These are phyloP conservation scores for Oscheius onirici DNA, from an alignment of 2,888 invertebrate species.

Conservation along the genomic window DNA sequence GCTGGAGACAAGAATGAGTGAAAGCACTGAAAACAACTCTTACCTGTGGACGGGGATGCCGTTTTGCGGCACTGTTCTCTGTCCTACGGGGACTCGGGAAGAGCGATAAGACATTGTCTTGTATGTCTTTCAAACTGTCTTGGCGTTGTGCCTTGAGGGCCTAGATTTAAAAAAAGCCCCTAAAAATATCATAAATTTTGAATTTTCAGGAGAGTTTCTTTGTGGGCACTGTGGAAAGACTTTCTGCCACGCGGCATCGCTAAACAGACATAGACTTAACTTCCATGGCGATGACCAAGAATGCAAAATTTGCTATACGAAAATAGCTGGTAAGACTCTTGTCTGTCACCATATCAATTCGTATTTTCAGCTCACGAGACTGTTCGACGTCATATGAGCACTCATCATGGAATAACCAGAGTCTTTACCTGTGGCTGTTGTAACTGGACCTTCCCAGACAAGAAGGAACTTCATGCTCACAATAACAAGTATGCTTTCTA, in stretches of 20 bases:
- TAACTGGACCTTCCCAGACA: constrained; percentile 63
- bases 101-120: too few relatives aligned
- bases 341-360: neutral
- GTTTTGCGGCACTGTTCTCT: too few relatives aligned
- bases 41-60: too few relatives aligned
- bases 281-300: constrained; percentile 59
- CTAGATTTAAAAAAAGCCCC: neutral
- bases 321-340: constrained; percentile 40
- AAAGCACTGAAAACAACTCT: constrained; percentile 11
- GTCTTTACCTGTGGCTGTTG: constrained; percentile 63
- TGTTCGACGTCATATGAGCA: constrained; percentile 55
- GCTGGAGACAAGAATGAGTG: neutral
- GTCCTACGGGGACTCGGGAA: too few relatives aligned
- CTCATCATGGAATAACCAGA: constrained; percentile 39
- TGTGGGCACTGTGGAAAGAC: constrained; percentile 61
- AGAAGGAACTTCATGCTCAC: constrained; percentile 55
- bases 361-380: constrained; percentile 49
- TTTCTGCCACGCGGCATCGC: constrained; percentile 58
- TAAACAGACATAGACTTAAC: constrained; percentile 58
- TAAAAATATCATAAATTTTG: neutral
- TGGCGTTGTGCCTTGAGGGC: too few relatives aligned
- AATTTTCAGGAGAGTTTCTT: constrained; percentile 51
- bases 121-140: too few relatives aligned
- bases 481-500: constrained; percentile 44
- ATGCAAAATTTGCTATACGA: constrained; percentile 47